These are phyloP conservation scores for Antheraea mylitta DNA, from an alignment of 1,140 invertebrate species.

Conservation along the genomic window DNA sequence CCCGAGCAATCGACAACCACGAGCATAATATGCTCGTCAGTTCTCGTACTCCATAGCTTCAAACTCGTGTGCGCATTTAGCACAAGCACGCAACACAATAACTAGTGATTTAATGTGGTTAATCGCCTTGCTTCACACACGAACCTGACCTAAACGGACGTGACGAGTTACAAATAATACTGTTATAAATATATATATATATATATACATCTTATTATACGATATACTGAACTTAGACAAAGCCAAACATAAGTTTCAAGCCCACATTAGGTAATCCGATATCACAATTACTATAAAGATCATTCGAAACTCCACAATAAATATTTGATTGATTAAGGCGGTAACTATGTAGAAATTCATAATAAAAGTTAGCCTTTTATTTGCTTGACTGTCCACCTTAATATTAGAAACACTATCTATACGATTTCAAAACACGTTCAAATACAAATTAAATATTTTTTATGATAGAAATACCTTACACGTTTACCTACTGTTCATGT, in stretches of 20 bases:
- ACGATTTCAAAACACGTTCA: too few relatives aligned
- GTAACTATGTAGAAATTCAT: too few relatives aligned
- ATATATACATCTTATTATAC: too few relatives aligned
- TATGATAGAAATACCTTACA: too few relatives aligned
- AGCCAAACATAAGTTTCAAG: background rate
- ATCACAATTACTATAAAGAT: background rate
- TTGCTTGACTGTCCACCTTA: too few relatives aligned
- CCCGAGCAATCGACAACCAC: constrained; percentile 28
- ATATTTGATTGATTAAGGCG: too few relatives aligned
- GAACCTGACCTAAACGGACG: constrained; percentile 22
- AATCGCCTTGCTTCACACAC: constrained; percentile 48
- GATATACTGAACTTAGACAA: too few relatives aligned
- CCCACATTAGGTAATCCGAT: background rate
- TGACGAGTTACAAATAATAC: constrained; percentile 4
- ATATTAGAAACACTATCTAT: too few relatives aligned
- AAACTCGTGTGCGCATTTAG: constrained; percentile 48
- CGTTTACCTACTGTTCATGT: too few relatives aligned
- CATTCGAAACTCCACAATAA: background rate
- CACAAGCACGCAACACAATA: constrained; percentile 47
- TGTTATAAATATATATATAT: background rate
- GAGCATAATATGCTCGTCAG: constrained; percentile 47
- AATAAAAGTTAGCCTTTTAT: too few relatives aligned
- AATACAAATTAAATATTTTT: too few relatives aligned
- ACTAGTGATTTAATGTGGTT: constrained; percentile 31
- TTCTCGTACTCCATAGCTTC: constrained; percentile 45